A percentile compares a stretch with the other conserved stretches of the same genome.
These are phyloP conservation scores for Coregonus clupeaformis DNA, from an alignment of 2,113 vertebrate genomes.

Conservation along the genomic window DNA sequence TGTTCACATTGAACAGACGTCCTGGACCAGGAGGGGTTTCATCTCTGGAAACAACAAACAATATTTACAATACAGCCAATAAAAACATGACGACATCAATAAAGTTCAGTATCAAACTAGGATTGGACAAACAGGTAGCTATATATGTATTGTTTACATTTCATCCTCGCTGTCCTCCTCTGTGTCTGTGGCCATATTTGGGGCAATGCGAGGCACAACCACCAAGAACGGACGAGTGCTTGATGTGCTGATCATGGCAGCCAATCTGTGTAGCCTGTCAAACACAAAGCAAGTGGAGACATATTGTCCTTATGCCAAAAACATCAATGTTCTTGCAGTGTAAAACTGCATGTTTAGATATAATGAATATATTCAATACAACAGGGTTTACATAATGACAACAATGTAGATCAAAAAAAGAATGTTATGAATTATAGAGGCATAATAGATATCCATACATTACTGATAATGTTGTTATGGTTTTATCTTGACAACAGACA, in stretches of 20 bases:
- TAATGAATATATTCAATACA: not conserved
- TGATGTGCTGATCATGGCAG: slow-evolving; percentile 40
- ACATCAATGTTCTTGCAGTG: not conserved
- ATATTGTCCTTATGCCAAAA: not conserved
- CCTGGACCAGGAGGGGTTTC: slow-evolving; percentile 52
- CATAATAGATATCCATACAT: not conserved
- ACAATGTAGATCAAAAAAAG: not conserved
- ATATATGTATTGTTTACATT: slow-evolving; percentile 37
- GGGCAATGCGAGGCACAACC: slow-evolving; percentile 17
- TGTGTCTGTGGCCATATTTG: slow-evolving; percentile 25
- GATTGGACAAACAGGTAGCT: not conserved
- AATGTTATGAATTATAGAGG: not conserved
- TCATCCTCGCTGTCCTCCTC: slow-evolving; percentile 32
- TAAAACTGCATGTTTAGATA: not conserved
- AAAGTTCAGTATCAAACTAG: not conserved
- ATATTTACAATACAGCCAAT: not conserved
- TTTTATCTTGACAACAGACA: not conserved
- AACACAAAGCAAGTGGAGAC: not conserved
- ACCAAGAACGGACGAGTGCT: slow-evolving; percentile 16
- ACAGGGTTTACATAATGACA: not conserved
- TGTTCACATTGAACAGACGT: slow-evolving; percentile 79
- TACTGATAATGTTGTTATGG: not conserved
- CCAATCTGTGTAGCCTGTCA: slow-evolving; percentile 24
- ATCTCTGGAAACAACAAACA: slow-evolving; percentile 62
- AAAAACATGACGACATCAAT: not conserved